These are phyloP conservation scores for Isurus oxyrinchus DNA, from an alignment of 2,113 vertebrate genomes.

Conservation along the genomic window DNA sequence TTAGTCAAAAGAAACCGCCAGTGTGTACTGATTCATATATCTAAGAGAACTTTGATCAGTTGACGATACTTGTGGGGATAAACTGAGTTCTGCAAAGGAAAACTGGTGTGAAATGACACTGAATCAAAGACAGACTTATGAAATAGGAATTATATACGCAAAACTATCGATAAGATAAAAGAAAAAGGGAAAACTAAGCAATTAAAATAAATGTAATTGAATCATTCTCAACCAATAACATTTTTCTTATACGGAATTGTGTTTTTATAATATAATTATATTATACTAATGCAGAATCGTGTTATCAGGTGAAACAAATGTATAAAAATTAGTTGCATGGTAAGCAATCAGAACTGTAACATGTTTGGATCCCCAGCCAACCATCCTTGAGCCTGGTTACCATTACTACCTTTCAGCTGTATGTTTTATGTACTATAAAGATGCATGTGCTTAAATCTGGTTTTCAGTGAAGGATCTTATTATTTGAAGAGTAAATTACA, in stretches of 20 bases:
- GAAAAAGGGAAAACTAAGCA: too few relatives aligned
- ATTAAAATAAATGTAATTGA: not conserved
- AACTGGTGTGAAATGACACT: too few relatives aligned
- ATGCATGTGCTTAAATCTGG: not conserved
- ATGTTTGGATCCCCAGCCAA: not conserved
- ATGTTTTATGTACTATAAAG: not conserved
- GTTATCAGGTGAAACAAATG: not conserved
- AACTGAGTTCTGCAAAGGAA: too few relatives aligned
- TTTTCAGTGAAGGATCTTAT: not conserved
- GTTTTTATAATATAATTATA: not conserved
- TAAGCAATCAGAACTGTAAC: not conserved
- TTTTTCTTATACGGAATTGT: not conserved
- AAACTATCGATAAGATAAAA: too few relatives aligned
- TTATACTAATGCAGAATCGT: not conserved
- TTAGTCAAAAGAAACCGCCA: not conserved
- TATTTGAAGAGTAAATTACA: not conserved
- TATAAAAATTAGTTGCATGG: not conserved
- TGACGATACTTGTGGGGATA: not conserved
- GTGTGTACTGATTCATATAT: not conserved
- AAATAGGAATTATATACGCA: too few relatives aligned
- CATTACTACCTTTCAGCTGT: not conserved
- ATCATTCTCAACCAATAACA: not conserved
- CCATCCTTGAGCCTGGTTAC: not conserved
- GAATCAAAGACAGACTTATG: too few relatives aligned
- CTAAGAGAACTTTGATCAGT: not conserved